Evolutionary conservation across 2,888 invertebrate species (phyloP), one percentile per base, ranked within the genome.

Genomic region (Smittia sp.): DNA sequence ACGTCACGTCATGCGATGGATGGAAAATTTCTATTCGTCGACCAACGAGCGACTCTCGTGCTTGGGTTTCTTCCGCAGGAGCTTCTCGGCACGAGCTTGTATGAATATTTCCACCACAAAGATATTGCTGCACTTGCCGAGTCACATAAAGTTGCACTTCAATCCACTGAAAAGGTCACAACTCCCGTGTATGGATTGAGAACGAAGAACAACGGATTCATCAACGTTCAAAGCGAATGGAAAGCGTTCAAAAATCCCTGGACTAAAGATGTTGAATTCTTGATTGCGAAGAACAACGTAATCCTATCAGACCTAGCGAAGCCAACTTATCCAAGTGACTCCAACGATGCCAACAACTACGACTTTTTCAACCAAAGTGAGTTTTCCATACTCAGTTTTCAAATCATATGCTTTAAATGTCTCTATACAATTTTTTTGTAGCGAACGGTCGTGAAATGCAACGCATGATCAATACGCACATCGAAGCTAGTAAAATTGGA

Each of bases 1-100:
- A 87, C 91, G 62, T 94, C 95, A 0, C 84, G 96, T 1, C 94
- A 95, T 80, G 89, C 94, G 0, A 86, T 91, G 72, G 96, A 96
- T 80, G 96, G 96, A 3, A 96, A 96, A 83, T 96, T 95, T 82
- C 84, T 94, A 1, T 96, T 93, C 80, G 91, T 96, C 2, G 96
- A 96, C 81, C 96, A 96, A 82, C 90, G 95, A 80, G 94, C 93
- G 25, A 96, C 96, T 1, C 81, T 94, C 76, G 90, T 93, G 39
- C 85, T 96, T 75, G 96, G 96, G 1, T 96, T 92, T 84, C 84
- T 97, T 74, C 96, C 96, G 0, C 96, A 97, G 83, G 96, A 97
- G 84, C 84, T 97, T 66, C 83, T 96, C 22, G 96, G 96, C 41
- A 93, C 94, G 11, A 94, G 94, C 77, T 90, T 96, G 85, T 96